phyloP scores from a whole-genome alignment of 2,888 invertebrate genomes.

The Dorcus parallelipipedus region DNA sequence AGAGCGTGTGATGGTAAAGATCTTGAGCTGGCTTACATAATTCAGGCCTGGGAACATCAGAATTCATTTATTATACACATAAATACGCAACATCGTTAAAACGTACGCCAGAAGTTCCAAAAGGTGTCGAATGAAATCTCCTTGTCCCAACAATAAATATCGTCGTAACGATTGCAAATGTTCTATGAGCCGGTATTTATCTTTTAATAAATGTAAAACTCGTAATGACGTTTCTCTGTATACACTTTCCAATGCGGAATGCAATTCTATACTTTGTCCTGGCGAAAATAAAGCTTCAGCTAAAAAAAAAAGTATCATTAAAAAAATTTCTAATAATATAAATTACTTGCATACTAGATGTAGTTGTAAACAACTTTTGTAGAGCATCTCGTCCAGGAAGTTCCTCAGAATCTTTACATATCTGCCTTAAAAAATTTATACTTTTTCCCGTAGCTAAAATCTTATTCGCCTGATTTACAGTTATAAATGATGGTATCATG shows the following conservation, averaged over 20 bases:
- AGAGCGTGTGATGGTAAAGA: conserved; percentile 84
- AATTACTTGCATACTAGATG: conserved; percentile 5
- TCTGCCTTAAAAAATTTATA: conserved; percentile 89
- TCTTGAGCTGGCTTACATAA: conserved; percentile 82
- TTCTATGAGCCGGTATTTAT: conserved; percentile 84
- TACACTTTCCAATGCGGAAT: conserved; percentile 76
- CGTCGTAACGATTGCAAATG: conserved; percentile 88
- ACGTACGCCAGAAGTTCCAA: conserved; percentile 87
- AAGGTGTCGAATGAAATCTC: conserved; percentile 91
- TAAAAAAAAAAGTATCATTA: conserved; percentile 30
- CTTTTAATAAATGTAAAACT: conserved; percentile 80
- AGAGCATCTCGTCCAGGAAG: conserved; percentile 59
- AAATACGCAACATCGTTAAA: not conserved
- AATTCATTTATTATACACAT: not conserved
- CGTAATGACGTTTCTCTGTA: conserved; percentile 84
- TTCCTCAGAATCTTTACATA: conserved; percentile 79
- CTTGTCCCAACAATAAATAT: conserved; percentile 90
- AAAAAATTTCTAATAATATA: not conserved
- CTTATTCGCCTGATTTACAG: conserved; percentile 78
- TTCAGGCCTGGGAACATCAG: conserved; percentile 64
- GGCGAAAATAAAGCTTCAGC: conserved; percentile 65
- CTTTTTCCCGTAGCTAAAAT: conserved; percentile 93
- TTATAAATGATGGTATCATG: conserved; percentile 92
- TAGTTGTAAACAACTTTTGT: conserved; percentile 53
- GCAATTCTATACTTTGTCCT: conserved; percentile 71